Base-by-base conservation (phyloP, 2,797 vertebrate species). In the Lycodopsis pacificus region DNA sequence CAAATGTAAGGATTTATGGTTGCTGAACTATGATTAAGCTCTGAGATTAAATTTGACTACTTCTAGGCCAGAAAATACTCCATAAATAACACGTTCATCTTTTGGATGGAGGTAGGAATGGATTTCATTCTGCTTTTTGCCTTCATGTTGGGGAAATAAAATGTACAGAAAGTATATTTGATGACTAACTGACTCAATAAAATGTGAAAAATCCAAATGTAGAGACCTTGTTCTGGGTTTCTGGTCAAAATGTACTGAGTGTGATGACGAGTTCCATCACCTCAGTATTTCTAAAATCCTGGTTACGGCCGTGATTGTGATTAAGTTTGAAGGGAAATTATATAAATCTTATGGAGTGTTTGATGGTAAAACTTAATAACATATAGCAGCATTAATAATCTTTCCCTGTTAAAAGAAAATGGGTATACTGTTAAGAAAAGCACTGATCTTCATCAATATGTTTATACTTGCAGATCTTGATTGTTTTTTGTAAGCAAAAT, bases 371-470 rank as follows among this genome's bases (percentile, higher is more conserved):
- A 71, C 51, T 69, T n/a, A 51, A 63, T 40, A 44, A 19, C 32
- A 44, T 27, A 12, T 34, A 11, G n/a, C 25, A 11, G 19, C 44
- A 65, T 34, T 4, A 61, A 65, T 48, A 61, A 63, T 70, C 8
- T 5, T 15, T 48, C 8, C 34, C 1, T 70, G 36, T 67, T 65
- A 4, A 73, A 49, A 49, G 12, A 63, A 79, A 65, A 51, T 62
- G 63, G 27, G 20, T 40, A 66, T 36, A 65, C 74, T 58, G 40
- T 7, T 36, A 14, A 62, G 25, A 73, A 73, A 84, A 66, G 77
- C 85, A 86, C 70, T 83, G 82, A 80, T 79, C 65, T 63, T 30
- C 46, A 57, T 72, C 2, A 38, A 30, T 20, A 32, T 63, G 38
- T 76, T 80, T 59, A 25, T 71, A 19, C 36, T 12, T 67, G 20